A percentile compares a stretch with the other conserved stretches of the same genome.
These are phyloP conservation scores for Condylura cristata DNA, from an alignment of 2,113 vertebrate genomes.

Conservation along the genomic window DNA sequence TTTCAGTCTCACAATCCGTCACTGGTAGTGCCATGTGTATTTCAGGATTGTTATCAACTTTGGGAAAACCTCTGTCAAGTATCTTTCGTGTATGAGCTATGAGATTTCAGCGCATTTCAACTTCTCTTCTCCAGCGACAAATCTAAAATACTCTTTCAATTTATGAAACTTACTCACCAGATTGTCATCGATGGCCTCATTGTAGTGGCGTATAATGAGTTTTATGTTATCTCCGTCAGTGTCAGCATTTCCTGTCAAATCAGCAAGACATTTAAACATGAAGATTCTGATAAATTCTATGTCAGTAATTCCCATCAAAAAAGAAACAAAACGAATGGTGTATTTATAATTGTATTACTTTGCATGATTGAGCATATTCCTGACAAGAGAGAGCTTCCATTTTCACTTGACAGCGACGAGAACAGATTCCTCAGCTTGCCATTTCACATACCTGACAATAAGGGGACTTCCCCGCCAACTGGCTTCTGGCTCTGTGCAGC, in stretches of 20 bases:
- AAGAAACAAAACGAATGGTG: slow-evolving; percentile 60
- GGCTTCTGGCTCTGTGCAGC: not conserved
- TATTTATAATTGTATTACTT: slow-evolving; percentile 65
- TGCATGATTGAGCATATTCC: slow-evolving; percentile 45
- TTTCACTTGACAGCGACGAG: not conserved
- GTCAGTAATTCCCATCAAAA: slow-evolving; percentile 67
- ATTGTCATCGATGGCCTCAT: slow-evolving; percentile 73
- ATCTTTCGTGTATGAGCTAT: slow-evolving; percentile 50
- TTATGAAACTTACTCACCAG: slow-evolving; percentile 72
- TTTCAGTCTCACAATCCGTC: slow-evolving; percentile 51
- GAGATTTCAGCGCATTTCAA: slow-evolving; percentile 70
- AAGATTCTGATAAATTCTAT: slow-evolving; percentile 67
- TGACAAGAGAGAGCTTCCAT: slow-evolving; percentile 51
- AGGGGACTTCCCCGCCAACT: not conserved
- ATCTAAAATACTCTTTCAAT: slow-evolving; percentile 74
- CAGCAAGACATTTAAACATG: slow-evolving; percentile 67
- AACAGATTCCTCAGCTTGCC: not conserved
- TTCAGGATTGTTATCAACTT: slow-evolving; percentile 67
- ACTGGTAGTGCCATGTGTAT: slow-evolving; percentile 47
- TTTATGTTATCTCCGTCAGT: slow-evolving; percentile 70
- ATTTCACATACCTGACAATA: not conserved
- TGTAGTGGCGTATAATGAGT: slow-evolving; percentile 58
- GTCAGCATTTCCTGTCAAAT: slow-evolving; percentile 70
- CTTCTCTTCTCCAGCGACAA: slow-evolving; percentile 63
- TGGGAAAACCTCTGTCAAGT: slow-evolving; percentile 66